Conservation (phyloP, 2,888 invertebrate species). For the Peribatodes rhomboidaria region DNA sequence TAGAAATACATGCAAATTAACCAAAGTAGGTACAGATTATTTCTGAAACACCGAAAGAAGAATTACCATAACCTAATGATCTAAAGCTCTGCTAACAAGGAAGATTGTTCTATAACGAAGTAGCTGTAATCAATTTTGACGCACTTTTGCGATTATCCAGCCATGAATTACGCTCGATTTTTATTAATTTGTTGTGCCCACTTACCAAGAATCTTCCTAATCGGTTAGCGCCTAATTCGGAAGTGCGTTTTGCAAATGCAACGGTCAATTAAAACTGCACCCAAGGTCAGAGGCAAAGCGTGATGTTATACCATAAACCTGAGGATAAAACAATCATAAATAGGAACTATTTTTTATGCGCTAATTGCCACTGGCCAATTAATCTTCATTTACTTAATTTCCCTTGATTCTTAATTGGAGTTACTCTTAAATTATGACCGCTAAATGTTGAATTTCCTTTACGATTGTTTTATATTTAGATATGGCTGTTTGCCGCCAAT, state of each 20-base stretch:
- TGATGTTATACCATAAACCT: not conserved
- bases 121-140: too few relatives aligned
- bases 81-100: too few relatives aligned
- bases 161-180: too few relatives aligned
- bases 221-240: not conserved
- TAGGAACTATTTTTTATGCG: constrained; percentile 21
- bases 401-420: constrained; percentile 8
- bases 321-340: constrained; percentile 7
- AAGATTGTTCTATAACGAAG: too few relatives aligned
- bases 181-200: not conserved
- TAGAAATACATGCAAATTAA: too few relatives aligned
- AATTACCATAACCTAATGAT: too few relatives aligned
- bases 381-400: constrained; percentile 13
- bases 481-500: constrained; percentile 36
- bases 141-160: too few relatives aligned
- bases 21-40: too few relatives aligned
- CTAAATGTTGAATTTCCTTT: constrained; percentile 31
- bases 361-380: constrained; percentile 10
- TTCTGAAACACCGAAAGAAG: too few relatives aligned
- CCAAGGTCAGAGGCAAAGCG: constrained; percentile 4
- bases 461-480: constrained; percentile 23
- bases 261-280: constrained; percentile 2
- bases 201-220: too few relatives aligned
- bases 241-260: not conserved
- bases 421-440: constrained; percentile 9